Base-by-base conservation (phyloP, 2,888 invertebrate genomes). In the Conistra vaccinii region DNA sequence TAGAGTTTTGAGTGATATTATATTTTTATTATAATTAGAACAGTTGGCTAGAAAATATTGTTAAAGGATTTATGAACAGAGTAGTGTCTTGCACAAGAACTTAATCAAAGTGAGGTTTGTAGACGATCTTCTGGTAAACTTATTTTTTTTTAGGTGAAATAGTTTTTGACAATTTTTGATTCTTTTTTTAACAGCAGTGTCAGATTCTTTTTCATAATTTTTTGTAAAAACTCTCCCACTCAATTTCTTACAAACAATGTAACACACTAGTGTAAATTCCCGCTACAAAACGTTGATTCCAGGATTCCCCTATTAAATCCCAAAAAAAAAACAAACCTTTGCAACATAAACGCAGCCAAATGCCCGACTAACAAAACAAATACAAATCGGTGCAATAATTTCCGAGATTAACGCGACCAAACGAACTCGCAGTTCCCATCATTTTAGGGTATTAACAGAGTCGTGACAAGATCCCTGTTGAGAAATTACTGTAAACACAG, bases 391-490 rank as follows among this genome's bases (percentile, higher is more conserved):
- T 60, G 69, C 73, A 88, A 88, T 87, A 83, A 88, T 87, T 83
- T 87, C 58, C 26, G 35, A 88, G 83, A 80, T 88, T 81, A 87
- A 83, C 75, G 60, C 75, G 58, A 65, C 62, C 78, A 88, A 78
- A 85, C 76, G 69, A 81, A 80, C 81, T 85, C 58, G 48, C 80
- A 79, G 85, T 83, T 87, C 87, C 81, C 87, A 87, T 87, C 78
- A 85, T 88, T 88, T 83, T 75, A 61, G 73, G 73, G 84, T 89
- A 87, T 87, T 87, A 87, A 84, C 71, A 79, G 71, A 87, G 63
- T 87, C 89, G 89, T 89, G 87, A 88, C 89, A 89, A 85, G 88
- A 86, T 86, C 84, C 84, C 81, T 78, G 73, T 80, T 85, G 89
- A 87, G 86, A 87, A 89, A 87, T 89, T 83, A 81, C 69, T 76